Base-by-base conservation (phyloP, 2,113 vertebrate genomes). In the Myotis davidii region DNA sequence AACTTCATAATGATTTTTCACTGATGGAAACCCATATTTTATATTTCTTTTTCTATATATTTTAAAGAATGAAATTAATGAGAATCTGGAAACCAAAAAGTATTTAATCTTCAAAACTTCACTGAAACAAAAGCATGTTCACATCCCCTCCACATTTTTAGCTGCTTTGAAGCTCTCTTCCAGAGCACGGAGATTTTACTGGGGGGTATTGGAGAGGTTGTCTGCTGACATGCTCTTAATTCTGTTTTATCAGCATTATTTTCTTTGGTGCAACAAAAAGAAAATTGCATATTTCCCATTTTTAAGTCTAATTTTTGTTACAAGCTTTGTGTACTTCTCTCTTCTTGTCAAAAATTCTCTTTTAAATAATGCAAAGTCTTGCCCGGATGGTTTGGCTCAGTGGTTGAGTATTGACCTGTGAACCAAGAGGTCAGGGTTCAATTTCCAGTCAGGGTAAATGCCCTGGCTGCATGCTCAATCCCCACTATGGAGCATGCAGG, bases 61-160 rank as follows among this genome's bases (percentile, higher is more conserved):
- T 86, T 94, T 54, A 17, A 81, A 54, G 8, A 91, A 18, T 54
- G 20, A 37, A 81, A 95, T 50, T 56, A 39, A 27, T 64, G 52
- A 76, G 25, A 82, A 37, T 39, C 32, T 59, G 18, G 37, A 92
- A 90, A 77, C 42, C 16, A 77, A 29, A 59, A 79, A 92, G 42
- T 39, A 72, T 92, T 86, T 72, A 67, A 54, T 86, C 81, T 90
- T 86, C 29, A 76, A 96, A 82, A 85, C 34, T 52, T 10, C 39
- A 34, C 27, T n/a, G 37, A 64, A 69, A 85, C n/a, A 74, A 86
- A 74, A 39, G 88, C 12, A 21, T 52, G 27, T 78, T 59, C 42
- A 59, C 10, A 6, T 73, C 34, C 94, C 27, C 56, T 56, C 25
- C 50, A 54, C 56, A 29, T 76, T 94, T 74, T 81, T 8, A 85